Base-by-base conservation (phyloP, 2,797 vertebrate species). In the Cynodonichthys magdalenae region DNA sequence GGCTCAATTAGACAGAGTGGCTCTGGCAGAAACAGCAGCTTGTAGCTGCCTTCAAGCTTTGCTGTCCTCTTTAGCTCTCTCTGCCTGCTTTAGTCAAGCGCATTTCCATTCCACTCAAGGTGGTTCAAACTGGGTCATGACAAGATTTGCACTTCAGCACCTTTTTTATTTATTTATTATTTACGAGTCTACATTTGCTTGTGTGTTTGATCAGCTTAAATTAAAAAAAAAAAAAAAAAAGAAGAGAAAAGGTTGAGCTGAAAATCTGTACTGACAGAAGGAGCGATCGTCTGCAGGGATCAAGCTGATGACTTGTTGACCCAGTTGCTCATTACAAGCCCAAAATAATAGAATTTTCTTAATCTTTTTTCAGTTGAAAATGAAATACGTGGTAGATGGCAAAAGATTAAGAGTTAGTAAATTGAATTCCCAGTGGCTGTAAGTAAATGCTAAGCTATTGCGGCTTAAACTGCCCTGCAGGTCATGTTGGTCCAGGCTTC, bases 1-100 rank as follows among this genome's bases (percentile, higher is more conserved):
- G 54, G 66, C 74, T 87, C 78, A 83, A 84, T 87, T 82, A 89
- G 74, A 63, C 28, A 1, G 29, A 79, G 76, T 75, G 84, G 65
- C 52, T 87, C 42, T 47, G 53, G 69, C 77, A 79, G 66, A 79
- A 84, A 66, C 56, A 61, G 63, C 75, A 69, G 74, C 65, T 61
- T 63, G 67, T 47, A 65, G 56, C 36, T 59, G 69, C 74, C 77
- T 17, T 41, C 7, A 64, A 66, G 69, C 59, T 56, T 72, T 50
- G 66, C 53, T 72, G 68, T 76, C 64, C 77, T 72, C 69, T 59
- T 31, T 19, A 24, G 11, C 55, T 53, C 44, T 39, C 15, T 15
- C 53, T 68, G 34, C 48, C 66, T 50, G 49, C 61, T 59, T 74
- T 61, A 53, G 48, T 66, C 66, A 59, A 28, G 20, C 10, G 5